Conservation (phyloP, 2,888 invertebrate species). For the Drosophila borborema region DNA sequence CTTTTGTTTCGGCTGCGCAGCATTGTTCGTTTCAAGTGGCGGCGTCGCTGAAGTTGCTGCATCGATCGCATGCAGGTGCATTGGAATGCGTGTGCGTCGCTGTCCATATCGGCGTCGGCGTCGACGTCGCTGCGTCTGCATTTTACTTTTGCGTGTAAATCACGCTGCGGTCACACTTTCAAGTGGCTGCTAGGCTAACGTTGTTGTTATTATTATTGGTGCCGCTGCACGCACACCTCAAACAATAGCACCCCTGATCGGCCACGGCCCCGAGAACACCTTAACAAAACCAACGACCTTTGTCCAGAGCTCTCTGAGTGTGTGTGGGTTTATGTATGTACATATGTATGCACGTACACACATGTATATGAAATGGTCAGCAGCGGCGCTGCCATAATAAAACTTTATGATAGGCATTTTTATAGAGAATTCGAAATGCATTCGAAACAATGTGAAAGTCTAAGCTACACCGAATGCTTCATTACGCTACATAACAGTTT, state of each 20-base stretch:
- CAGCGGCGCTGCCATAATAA: slow-evolving; percentile 70
- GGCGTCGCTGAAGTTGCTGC: slow-evolving; percentile 46
- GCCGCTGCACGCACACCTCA: slow-evolving; percentile 60
- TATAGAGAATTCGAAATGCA: slow-evolving; percentile 73
- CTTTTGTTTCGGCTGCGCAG: slow-evolving; percentile 69
- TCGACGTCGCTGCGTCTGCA: slow-evolving; percentile 64
- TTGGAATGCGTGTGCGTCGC: slow-evolving; percentile 71
- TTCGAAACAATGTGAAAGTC: slow-evolving; percentile 57
- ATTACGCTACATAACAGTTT: slow-evolving; percentile 32
- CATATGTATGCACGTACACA: slow-evolving; percentile 9
- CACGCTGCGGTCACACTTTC: slow-evolving; percentile 81
- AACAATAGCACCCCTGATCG: slow-evolving; percentile 72
- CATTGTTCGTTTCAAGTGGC: slow-evolving; percentile 74
- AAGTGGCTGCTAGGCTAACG: slow-evolving; percentile 65
- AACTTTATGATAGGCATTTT: slow-evolving; percentile 78
- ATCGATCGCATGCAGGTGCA: slow-evolving; percentile 70
- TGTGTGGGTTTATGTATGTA: slow-evolving; percentile 13
- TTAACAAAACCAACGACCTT: slow-evolving; percentile 72
- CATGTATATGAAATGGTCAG: slow-evolving; percentile 62
- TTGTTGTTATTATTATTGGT: slow-evolving; percentile 30
- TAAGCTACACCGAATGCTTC: slow-evolving; percentile 19
- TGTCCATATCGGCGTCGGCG: slow-evolving; percentile 10
- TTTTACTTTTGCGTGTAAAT: slow-evolving; percentile 67
- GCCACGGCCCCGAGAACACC: slow-evolving; percentile 66
- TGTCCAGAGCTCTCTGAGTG: slow-evolving; percentile 53